phyloP scores from a whole-genome alignment of 1,140 invertebrate genomes.

The Pseudachorutes palmiensis region DNA sequence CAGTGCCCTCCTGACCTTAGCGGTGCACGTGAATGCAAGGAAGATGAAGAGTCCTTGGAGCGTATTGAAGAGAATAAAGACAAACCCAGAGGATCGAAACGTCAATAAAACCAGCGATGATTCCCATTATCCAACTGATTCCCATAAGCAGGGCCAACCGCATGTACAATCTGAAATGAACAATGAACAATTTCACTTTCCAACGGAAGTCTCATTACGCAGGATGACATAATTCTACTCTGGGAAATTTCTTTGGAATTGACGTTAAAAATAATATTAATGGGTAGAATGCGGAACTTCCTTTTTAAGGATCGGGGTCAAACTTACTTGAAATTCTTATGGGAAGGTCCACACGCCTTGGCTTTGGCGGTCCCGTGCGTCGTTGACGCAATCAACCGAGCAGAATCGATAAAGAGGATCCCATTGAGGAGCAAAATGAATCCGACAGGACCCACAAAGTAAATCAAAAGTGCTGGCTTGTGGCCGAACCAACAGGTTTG shows the following conservation, averaged over 20 bases:
- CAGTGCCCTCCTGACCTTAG: constrained; percentile 41
- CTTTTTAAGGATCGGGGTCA: too few relatives aligned
- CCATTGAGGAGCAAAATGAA: constrained; percentile 47
- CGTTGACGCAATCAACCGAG: constrained; percentile 48
- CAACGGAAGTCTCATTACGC: constrained; percentile 6
- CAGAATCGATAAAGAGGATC: constrained; percentile 48
- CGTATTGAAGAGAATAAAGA: constrained; percentile 51
- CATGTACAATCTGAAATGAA: constrained; percentile 47
- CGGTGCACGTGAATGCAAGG: constrained; percentile 51
- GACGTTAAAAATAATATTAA: not conserved
- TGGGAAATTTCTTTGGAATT: not conserved
- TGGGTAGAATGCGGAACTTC: too few relatives aligned
- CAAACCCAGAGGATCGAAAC: constrained; percentile 45
- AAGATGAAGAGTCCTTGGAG: constrained; percentile 55
- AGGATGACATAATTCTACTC: not conserved
- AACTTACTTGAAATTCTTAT: constrained; percentile 40
- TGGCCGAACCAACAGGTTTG: constrained; percentile 51
- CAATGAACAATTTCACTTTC: constrained; percentile 15
- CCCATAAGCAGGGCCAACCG: constrained; percentile 51
- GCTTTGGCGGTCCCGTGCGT: constrained; percentile 43
- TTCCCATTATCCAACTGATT: constrained; percentile 49
- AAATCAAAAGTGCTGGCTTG: constrained; percentile 47
- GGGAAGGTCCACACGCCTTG: constrained; percentile 40
- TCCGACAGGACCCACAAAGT: constrained; percentile 49
- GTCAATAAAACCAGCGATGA: constrained; percentile 47